phyloP scores from a whole-genome alignment of 2,888 invertebrate species.

The Macropis europaea region DNA sequence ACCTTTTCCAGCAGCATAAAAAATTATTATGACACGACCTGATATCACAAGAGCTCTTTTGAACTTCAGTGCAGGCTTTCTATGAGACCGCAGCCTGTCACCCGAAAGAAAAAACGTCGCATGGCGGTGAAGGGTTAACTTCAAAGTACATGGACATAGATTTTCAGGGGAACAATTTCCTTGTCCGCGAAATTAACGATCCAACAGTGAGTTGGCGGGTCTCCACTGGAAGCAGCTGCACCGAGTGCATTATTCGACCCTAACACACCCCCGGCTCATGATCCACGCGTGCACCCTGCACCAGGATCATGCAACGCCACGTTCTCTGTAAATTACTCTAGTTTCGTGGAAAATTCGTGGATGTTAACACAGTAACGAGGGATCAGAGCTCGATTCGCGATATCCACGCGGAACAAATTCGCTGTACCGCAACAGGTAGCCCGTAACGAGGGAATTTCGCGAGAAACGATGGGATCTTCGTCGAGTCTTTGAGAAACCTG shows the following conservation, averaged over 20 bases:
- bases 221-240: conserved; percentile 14
- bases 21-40: too few species aligned
- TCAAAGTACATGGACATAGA: neutral
- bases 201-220: neutral
- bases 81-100: too few species aligned
- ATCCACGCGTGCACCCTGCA: neutral
- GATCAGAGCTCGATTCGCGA: neutral
- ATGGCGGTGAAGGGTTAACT: too few species aligned
- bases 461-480: neutral
- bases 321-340: conserved; percentile 2
- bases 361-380: neutral
- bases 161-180: neutral
- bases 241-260: conserved; percentile 25
- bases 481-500: neutral
- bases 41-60: too few species aligned
- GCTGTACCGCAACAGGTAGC: conserved; percentile 26
- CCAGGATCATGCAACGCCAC: conserved; percentile 3
- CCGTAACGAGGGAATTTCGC: neutral
- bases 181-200: conserved; percentile 28
- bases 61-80: too few species aligned
- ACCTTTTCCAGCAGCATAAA: too few species aligned
- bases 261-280: conserved; percentile 14
- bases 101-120: neutral
- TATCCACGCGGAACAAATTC: conserved; percentile 28
- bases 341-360: too few species aligned